Evolutionary conservation across 2,888 invertebrate species (phyloP).

Genomic region (Caenorhabditis plicata): DNA sequence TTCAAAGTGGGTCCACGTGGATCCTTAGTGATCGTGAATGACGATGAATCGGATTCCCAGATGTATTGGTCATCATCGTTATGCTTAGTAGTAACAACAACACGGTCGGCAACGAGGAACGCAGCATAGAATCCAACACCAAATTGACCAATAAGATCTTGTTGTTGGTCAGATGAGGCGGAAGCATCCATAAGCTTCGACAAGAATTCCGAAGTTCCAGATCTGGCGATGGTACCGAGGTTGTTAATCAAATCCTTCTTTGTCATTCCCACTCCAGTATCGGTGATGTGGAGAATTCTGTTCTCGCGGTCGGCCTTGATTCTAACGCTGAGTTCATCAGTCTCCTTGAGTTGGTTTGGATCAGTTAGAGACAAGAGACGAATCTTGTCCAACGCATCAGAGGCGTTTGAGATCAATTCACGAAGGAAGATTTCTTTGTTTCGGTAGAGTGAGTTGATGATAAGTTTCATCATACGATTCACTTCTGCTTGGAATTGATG

Average conservation of each 20-base stretch:
- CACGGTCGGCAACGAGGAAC: slow-evolving; percentile 92
- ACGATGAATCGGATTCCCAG: slow-evolving; percentile 93
- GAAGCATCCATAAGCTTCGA: slow-evolving; percentile 61
- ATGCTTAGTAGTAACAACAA: slow-evolving; percentile 91
- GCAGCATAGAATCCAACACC: slow-evolving; percentile 99
- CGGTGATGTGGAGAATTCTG: slow-evolving; percentile 87
- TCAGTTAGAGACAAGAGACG: slow-evolving; percentile 88
- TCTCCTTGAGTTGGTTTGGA: slow-evolving; percentile 77
- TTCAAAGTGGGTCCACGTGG: slow-evolving; percentile 85
- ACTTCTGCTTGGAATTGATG: slow-evolving; percentile 91
- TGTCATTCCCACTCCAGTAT: slow-evolving; percentile 88
- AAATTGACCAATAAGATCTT: slow-evolving; percentile 92
- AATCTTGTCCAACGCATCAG: slow-evolving; percentile 97
- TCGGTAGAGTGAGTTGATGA: slow-evolving; percentile 96
- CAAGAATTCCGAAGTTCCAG: slow-evolving; percentile 65
- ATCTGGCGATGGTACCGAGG: slow-evolving; percentile 87
- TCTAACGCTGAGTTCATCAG: slow-evolving; percentile 82
- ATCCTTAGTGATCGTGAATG: slow-evolving; percentile 87
- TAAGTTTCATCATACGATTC: slow-evolving; percentile 99
- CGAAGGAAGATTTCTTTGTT: slow-evolving; percentile 86
- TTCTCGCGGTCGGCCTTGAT: slow-evolving; percentile 91
- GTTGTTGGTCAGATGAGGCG: slow-evolving; percentile 59
- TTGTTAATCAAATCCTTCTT: slow-evolving; percentile 88
- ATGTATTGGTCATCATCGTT: slow-evolving; percentile 91
- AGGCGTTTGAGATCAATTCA: slow-evolving; percentile 97